Conservation (phyloP, 2,888 invertebrate species). For the Nymphalis urticae region DNA sequence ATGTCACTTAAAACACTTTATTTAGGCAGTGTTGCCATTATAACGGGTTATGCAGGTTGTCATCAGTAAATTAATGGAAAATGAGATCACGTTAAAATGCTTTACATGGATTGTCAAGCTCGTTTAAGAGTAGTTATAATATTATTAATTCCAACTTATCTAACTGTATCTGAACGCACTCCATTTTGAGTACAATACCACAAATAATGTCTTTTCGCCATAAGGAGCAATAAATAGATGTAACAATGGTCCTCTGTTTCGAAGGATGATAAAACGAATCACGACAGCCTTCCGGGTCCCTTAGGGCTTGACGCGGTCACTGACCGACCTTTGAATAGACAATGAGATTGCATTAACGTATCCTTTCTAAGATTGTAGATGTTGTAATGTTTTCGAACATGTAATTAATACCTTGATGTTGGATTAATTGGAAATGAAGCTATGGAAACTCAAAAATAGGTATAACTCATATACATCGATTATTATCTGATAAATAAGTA, state of each 20-base stretch:
- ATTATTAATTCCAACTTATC: constrained; percentile 4
- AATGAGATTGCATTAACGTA: constrained; percentile 33
- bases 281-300: constrained; percentile 59
- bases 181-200: constrained; percentile 14
- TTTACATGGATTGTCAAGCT: neutral
- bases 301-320: constrained; percentile 40
- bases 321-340: constrained; percentile 45
- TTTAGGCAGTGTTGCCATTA: neutral
- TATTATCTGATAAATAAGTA: no score
- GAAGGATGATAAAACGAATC: constrained; percentile 53
- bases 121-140: constrained; percentile 7
- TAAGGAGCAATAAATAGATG: constrained; percentile 35
- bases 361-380: constrained; percentile 16
- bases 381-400: neutral
- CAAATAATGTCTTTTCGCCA: constrained; percentile 16
- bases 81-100: neutral
- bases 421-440: neutral
- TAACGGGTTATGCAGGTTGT: neutral
- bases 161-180: constrained; percentile 14
- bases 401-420: neutral
- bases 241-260: constrained; percentile 36
- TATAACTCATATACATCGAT: no score
- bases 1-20: neutral
- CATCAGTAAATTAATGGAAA: constrained; percentile 4
- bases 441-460: no score